Percentiles rank a stretch among this genome's conserved stretches.
Conservation (phyloP, 1,140 invertebrate species). For the Cherax destructor region DNA sequence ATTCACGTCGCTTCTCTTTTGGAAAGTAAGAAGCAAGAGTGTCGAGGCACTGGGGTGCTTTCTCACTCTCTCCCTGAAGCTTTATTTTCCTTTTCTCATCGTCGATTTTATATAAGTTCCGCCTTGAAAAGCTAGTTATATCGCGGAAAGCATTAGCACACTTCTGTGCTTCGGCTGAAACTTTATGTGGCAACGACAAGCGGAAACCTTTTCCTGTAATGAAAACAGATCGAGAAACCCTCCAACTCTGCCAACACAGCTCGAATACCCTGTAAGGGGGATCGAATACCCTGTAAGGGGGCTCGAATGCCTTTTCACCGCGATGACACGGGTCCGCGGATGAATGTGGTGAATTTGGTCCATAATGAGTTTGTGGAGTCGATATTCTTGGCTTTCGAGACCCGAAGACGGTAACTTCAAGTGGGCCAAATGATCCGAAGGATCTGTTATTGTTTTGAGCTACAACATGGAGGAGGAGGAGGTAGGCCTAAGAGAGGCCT, state of each 20-base stretch:
- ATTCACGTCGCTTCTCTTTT: not conserved
- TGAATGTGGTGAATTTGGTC: not conserved
- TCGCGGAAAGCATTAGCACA: no score
- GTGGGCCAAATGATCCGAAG: not conserved
- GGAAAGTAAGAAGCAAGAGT: not conserved
- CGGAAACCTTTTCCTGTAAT: not conserved
- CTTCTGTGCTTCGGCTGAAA: no score
- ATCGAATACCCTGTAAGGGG: not conserved
- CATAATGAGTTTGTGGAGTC: not conserved
- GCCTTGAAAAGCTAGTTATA: not conserved
- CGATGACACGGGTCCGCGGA: not conserved
- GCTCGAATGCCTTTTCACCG: not conserved
- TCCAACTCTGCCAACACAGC: not conserved
- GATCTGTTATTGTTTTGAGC: not conserved
- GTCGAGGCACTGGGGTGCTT: not conserved
- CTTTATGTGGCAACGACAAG: not conserved
- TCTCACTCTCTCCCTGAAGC: not conserved
- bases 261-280: not conserved
- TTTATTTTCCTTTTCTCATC: not conserved
- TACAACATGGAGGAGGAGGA: not conserved
- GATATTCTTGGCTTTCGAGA: not conserved
- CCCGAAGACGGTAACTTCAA: not conserved
- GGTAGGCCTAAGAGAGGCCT: not conserved
- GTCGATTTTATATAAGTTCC: not conserved
- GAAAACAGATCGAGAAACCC: not conserved